Evolutionary conservation across 92 coral and sea anemone genomes (phyloP).

Genomic region (Zoanthus gigantus): DNA sequence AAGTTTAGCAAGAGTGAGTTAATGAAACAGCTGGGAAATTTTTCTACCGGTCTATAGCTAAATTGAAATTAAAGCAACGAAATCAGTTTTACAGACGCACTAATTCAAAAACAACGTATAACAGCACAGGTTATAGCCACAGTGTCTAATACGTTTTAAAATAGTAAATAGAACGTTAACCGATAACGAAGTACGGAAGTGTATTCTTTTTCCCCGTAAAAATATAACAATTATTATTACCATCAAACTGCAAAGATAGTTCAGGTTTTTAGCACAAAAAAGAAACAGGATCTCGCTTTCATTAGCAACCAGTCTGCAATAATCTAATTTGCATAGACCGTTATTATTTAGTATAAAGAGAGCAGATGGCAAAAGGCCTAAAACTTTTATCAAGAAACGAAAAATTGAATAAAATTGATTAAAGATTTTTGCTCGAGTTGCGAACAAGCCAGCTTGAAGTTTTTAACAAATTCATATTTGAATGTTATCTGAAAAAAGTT

Average conservation of each 20-base stretch:
- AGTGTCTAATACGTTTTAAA: too few species aligned
- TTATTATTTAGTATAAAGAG: neutral
- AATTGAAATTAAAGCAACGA: neutral
- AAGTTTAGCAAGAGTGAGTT: neutral
- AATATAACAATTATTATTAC: neutral
- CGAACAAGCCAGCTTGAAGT: too few species aligned
- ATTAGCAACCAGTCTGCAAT: neutral
- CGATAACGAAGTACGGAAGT: too few species aligned
- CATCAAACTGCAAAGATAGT: neutral
- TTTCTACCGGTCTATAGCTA: neutral
- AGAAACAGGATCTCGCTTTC: neutral
- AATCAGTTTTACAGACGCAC: neutral
- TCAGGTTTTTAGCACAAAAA: neutral
- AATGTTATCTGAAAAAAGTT: too few species aligned
- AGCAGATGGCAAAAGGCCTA: neutral
- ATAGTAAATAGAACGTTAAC: too few species aligned
- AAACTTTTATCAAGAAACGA: too few species aligned
- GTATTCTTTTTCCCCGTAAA: too few species aligned
- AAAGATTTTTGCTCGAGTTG: too few species aligned
- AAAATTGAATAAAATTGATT: too few species aligned
- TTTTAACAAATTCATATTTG: too few species aligned
- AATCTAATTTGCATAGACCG: neutral
- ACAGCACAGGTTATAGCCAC: too few species aligned
- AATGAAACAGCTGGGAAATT: neutral
- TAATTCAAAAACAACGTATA: neutral